Base-by-base conservation (phyloP, 2,888 invertebrate species). In the Acheta domesticus region DNA sequence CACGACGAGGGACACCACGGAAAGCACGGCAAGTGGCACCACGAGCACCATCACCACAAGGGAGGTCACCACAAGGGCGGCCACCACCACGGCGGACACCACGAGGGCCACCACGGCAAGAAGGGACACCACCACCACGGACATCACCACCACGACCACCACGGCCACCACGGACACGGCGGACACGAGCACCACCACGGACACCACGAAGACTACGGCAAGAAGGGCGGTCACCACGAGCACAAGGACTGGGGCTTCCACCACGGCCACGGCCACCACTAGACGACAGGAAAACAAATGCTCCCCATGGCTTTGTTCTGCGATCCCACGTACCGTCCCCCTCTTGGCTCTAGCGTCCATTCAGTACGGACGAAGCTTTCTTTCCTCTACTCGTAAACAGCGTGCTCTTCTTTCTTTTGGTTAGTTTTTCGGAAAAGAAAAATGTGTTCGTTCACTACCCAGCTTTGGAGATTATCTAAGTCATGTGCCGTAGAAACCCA, bases 101-200 rank as follows among this genome's bases (percentile, higher is more conserved):
- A 94, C 84, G 91, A 93, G 83, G 92, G 93, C 83, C 92, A 94
- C 84, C 92, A 94, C 83, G 94, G 94, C 73, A 93, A 95, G 87
- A 93, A 94, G 85, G 94, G 94, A 16, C 91, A 92, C 84, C 91
- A 93, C 85, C 92, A 94, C 85, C 93, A 95, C 85, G 95, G 95
- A 11, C 91, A 92, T 81, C 94, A 95, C 85, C 91, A 94, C 85
- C 91, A 94, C 84, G 93, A 93, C 74, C 92, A 94, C 84, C 92
- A 93, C 83, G 95, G 94, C 0, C 94, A 94, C 86, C 93, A 95
- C 86, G 91, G 92, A 82, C 90, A 92, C 80, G 93, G 91, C 20
- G 94, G 94, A 12, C 94, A 95, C 84, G 92, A 94, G 81, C 91
- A 92, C 82, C 94, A 95, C 84, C 91, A 93, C 86, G 90, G 91